A percentile compares a stretch with the other conserved stretches of the same genome.
Conservation (phyloP, 1,140 invertebrate species). For the Lepidurus couesii region DNA sequence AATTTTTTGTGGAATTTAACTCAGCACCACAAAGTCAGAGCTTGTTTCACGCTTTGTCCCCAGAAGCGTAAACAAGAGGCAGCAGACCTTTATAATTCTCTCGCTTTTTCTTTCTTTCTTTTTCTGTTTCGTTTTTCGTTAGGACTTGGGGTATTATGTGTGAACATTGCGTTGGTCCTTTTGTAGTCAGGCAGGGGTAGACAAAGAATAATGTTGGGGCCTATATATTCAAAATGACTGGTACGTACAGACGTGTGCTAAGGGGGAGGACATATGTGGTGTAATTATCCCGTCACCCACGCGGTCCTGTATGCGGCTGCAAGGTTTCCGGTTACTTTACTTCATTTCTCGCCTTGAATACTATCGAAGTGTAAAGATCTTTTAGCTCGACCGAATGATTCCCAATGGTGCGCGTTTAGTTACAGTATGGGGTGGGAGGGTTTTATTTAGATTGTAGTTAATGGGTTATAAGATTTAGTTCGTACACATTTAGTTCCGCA, state of each 20-base stretch:
- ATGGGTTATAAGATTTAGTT: conserved; percentile 10
- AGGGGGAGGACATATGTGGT: not conserved
- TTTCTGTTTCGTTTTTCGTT: not conserved
- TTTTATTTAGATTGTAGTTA: not conserved
- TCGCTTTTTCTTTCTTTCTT: not conserved
- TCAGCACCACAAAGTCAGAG: not conserved
- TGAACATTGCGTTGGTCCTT: not conserved
- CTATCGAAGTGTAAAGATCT: not conserved
- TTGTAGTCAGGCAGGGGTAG: not conserved
- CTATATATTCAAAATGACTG: not conserved
- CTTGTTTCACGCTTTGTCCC: conserved; percentile 10
- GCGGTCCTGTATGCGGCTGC: not conserved
- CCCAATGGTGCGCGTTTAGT: conserved; percentile 13
- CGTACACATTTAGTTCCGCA: not conserved
- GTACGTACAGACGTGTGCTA: not conserved
- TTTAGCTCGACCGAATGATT: not conserved
- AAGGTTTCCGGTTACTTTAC: conserved; percentile 14
- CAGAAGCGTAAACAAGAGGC: not conserved
- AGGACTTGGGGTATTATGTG: not conserved
- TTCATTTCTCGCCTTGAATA: not conserved
- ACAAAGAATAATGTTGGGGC: not conserved
- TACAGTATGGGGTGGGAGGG: not conserved
- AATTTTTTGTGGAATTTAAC: not conserved
- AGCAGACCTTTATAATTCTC: not conserved
- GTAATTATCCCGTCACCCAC: conserved; percentile 10